Evolutionary conservation across 2,888 invertebrate genomes (phyloP).

Genomic region (Emesis russula): DNA sequence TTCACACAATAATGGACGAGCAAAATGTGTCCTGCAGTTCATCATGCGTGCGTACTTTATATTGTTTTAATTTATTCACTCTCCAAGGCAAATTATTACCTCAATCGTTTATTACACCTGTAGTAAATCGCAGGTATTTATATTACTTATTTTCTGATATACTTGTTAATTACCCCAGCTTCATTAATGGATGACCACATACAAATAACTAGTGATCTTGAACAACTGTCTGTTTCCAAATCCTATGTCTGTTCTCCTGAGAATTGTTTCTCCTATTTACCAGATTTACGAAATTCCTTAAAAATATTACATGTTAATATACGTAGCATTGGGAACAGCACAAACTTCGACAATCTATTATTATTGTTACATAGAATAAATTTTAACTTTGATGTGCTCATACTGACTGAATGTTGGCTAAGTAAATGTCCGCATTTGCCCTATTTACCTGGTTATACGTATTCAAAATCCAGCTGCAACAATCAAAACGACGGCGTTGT

Average conservation of each 20-base stretch:
- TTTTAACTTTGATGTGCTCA: too few species aligned
- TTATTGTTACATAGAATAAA: too few species aligned
- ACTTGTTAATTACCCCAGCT: not conserved
- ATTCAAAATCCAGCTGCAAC: too few species aligned
- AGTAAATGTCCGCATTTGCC: too few species aligned
- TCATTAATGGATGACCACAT: constrained; percentile 3
- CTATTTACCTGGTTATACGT: too few species aligned
- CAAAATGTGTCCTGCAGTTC: too few species aligned
- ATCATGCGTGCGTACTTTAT: too few species aligned
- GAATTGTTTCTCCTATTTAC: not conserved
- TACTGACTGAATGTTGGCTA: too few species aligned
- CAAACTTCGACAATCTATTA: too few species aligned
- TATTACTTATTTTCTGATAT: not conserved
- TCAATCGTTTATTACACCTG: not conserved
- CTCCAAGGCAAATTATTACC: not conserved
- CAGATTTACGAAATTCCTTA: not conserved
- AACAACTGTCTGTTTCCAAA: not conserved
- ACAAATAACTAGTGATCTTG: not conserved
- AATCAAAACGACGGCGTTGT: too few species aligned
- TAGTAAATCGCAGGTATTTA: not conserved
- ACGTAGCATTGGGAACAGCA: too few species aligned
- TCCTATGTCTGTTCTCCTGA: not conserved
- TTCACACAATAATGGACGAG: not conserved
- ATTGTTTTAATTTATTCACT: not conserved
- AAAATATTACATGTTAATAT: too few species aligned